Evolutionary conservation across 2,888 invertebrate genomes (phyloP), one percentile per base, ranked within the genome.

Genomic region (Heliconius ethilla): DNA sequence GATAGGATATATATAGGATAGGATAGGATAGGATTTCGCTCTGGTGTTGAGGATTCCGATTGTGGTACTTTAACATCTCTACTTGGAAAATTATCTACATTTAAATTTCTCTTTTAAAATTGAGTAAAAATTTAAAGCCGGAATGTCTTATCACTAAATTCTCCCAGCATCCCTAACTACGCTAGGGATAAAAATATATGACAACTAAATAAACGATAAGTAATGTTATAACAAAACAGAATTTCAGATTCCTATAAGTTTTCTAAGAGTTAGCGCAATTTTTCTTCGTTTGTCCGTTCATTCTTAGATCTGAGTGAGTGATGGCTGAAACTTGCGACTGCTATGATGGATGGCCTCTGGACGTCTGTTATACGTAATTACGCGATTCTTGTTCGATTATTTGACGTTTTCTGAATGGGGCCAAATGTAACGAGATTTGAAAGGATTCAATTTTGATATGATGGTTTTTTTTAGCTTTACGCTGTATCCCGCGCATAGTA

Each of bases 291-390:
- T 69, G 40, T 45, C 69, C 40, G 40, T 72, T 72, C 37, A 72
- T 77, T 66, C 66, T 59, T 66, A 76, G 72, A 73, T 76, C 45
- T 76, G 51, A 2, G 70, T 78, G 76, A 79, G 73, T 79, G 76
- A 76, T 79, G 62, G 69, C 37, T 69, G 15, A 73, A 76, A 74
- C 67, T 76, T 69, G 62, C 70, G 40, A 79, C 62, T 69, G 78
- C 40, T 69, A 76, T 79, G 79, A 79, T 79, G 70, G 69, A 79
- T 79, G 70, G 70, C 18, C 55, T 33, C 67, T 25, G 15, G 27
- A 62, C 69, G 63, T 75, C 79, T 74, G 76, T 70, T 76, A 65
- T 25, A 25, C 63, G 66, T 67, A 77, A 77, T 77, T 73, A 77
- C 51, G 72, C 18, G 22, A 73, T 73, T 72, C 66, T 65, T 65